phyloP scores from a whole-genome alignment of 2,888 invertebrate genomes.

The Octonoba sinensis region DNA sequence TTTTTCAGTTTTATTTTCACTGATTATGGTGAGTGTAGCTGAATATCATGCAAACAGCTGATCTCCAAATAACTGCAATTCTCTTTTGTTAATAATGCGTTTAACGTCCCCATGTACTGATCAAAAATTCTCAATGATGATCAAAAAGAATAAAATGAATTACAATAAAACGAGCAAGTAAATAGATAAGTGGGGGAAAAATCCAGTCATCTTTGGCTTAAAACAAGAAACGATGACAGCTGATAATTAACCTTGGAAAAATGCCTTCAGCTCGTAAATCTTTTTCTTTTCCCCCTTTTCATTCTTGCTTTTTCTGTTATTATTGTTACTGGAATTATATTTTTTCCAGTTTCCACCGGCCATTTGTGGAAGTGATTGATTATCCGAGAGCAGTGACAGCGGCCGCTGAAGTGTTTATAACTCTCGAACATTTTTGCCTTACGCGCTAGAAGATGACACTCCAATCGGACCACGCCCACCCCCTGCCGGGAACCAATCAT shows the following conservation, averaged over 20 bases:
- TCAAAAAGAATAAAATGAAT: conserved; percentile 25
- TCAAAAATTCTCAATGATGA: conserved; percentile 31
- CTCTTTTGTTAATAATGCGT: conserved; percentile 32
- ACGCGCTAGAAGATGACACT: conserved; percentile 63
- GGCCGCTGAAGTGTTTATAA: conserved; percentile 57
- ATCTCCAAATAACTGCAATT: conserved; percentile 2
- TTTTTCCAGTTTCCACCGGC: conserved; percentile 26
- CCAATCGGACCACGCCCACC: conserved; percentile 49
- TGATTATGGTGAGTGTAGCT: no score
- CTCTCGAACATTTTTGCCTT: conserved; percentile 63
- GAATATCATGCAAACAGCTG: neutral
- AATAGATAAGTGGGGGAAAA: neutral
- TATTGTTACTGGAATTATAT: conserved; percentile 52
- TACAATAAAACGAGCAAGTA: conserved; percentile 20
- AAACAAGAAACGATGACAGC: conserved; percentile 62
- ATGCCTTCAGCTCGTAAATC: conserved; percentile 31
- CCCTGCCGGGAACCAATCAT: conserved; percentile 63
- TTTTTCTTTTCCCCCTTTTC: conserved; percentile 19
- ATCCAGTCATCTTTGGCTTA: conserved; percentile 32
- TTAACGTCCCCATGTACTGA: conserved; percentile 28
- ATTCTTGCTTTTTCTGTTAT: conserved; percentile 7
- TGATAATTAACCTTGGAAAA: conserved; percentile 58
- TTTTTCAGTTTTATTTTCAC: no score
- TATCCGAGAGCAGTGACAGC: conserved; percentile 42
- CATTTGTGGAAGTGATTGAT: conserved; percentile 52